These are phyloP conservation scores for Zaprionus vittiger DNA, from an alignment of 1,140 invertebrate genomes.

Conservation along the genomic window DNA sequence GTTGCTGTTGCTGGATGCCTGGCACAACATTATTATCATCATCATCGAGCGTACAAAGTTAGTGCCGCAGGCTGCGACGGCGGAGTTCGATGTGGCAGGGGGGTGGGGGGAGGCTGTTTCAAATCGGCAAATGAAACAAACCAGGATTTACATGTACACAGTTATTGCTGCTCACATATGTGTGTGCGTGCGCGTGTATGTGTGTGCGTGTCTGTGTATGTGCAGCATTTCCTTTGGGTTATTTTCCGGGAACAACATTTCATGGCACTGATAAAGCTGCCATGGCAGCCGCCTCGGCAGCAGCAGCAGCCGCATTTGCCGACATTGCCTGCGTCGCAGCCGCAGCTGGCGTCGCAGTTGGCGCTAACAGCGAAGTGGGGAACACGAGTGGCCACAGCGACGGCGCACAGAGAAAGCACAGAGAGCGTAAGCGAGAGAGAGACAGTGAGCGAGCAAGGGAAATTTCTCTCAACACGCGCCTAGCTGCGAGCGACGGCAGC, in stretches of 20 bases:
- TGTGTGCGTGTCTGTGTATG: constrained; percentile 21
- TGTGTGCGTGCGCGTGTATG: constrained; percentile 3
- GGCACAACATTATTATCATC: constrained; percentile 79
- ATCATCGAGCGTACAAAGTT: constrained; percentile 81
- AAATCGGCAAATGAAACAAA: constrained; percentile 83
- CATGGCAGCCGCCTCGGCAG: constrained; percentile 64
- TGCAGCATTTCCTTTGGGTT: constrained; percentile 80
- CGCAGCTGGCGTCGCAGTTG: constrained; percentile 32
- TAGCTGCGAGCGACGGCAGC: constrained; percentile 60
- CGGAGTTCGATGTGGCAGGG: constrained; percentile 32
- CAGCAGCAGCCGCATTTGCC: constrained; percentile 32
- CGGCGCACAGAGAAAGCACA: constrained; percentile 39
- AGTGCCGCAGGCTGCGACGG: constrained; percentile 67
- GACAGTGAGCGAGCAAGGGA: constrained; percentile 21
- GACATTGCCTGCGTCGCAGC: constrained; percentile 10
- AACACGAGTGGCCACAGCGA: constrained; percentile 39
- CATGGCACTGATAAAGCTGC: constrained; percentile 83
- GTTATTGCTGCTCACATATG: constrained; percentile 66
- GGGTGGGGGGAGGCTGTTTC: constrained; percentile 41
- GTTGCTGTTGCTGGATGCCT: constrained; percentile 41
- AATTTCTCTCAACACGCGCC: constrained; percentile 43
- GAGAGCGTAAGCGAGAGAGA: background rate
- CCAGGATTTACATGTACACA: constrained; percentile 82
- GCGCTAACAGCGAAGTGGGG: constrained; percentile 53
- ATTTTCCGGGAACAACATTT: constrained; percentile 83